Base-by-base conservation (phyloP, 2,797 vertebrate species). In the Semotilus atromaculatus region DNA sequence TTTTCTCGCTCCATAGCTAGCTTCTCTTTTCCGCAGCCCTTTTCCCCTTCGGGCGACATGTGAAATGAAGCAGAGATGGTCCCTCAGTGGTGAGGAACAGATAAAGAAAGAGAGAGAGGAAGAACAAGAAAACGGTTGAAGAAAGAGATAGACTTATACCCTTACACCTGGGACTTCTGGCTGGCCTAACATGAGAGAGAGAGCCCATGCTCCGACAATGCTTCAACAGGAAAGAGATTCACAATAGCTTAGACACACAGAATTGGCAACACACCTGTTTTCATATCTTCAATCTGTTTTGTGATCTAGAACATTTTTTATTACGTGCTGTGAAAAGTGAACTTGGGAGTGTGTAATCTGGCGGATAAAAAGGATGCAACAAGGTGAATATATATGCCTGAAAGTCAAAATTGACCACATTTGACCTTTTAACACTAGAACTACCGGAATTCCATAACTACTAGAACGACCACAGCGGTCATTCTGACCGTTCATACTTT, bases 1-100 rank as follows among this genome's bases (percentile, higher is more conserved):
- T 78, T 78, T 58, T 79, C 80, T 73, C 55, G 13, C 67, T 67
- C n/a, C 18, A 21, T 79, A 72, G 58, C 85, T 51, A 58, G 80
- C 73, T 79, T 40, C 53, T 71, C 48, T 78, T 80, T 82, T 77
- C 51, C 55, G 34, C 58, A 43, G 45, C 70, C 14, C 67, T 81
- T 64, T 80, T 72, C 43, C 55, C 84, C 88, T 82, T 75, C 70
- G 48, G 87, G 86, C 84, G 40, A 81, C 43, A 85, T 80, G 84
- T 82, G 86, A 85, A 85, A 85, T 85, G 84, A 88, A 85, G 80
- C 86, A 82, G 53, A 48, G 80, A 86, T 53, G 75, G 83, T 71
- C 67, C 77, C 81, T 83, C 67, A 58, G 68, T 82, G 58, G 67
- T 83, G 74, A 85, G 55, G 70, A 73, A 75, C 83, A 88, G 80